Evolutionary conservation across 1,140 invertebrate genomes (phyloP).

Genomic region (Zaprionus nigranus): DNA sequence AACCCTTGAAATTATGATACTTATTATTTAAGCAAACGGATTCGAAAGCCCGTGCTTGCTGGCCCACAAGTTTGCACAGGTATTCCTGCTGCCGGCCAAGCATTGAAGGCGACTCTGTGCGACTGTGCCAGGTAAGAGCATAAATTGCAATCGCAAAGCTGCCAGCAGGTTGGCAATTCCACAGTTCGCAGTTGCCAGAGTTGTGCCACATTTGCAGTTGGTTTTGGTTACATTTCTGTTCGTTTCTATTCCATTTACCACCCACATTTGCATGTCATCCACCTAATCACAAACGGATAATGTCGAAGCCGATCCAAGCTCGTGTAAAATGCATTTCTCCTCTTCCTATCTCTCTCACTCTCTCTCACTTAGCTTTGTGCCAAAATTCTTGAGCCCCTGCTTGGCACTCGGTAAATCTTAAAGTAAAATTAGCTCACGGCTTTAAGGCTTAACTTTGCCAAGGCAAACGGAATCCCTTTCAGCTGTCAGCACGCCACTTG

Average conservation of each 20-base stretch:
- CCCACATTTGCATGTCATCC: constrained; percentile 76
- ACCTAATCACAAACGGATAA: constrained; percentile 83
- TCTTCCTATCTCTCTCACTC: not conserved
- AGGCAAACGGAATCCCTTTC: constrained; percentile 79
- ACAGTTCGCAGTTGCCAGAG: constrained; percentile 15
- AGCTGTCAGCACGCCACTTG: constrained; percentile 81
- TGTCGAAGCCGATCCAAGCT: constrained; percentile 49
- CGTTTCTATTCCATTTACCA: not conserved
- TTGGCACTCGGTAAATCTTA: constrained; percentile 66
- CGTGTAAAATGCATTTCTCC: constrained; percentile 13
- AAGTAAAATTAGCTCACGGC: constrained; percentile 82
- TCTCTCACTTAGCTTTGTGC: constrained; percentile 30
- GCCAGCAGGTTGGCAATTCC: constrained; percentile 23
- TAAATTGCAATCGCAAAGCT: constrained; percentile 46
- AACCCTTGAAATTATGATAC: constrained; percentile 82
- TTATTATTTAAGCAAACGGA: constrained; percentile 74
- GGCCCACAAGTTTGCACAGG: constrained; percentile 19
- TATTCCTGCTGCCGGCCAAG: constrained; percentile 37
- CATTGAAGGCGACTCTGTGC: constrained; percentile 32
- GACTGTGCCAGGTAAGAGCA: constrained; percentile 50
- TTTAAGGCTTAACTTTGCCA: constrained; percentile 83
- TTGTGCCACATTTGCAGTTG: not conserved
- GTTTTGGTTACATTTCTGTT: not conserved
- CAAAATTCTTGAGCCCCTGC: constrained; percentile 38
- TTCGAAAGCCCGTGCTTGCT: not conserved